Evolutionary conservation across 2,113 vertebrate species (phyloP), one percentile per base, ranked within the genome.

Genomic region (Daphoenositta chrysoptera): DNA sequence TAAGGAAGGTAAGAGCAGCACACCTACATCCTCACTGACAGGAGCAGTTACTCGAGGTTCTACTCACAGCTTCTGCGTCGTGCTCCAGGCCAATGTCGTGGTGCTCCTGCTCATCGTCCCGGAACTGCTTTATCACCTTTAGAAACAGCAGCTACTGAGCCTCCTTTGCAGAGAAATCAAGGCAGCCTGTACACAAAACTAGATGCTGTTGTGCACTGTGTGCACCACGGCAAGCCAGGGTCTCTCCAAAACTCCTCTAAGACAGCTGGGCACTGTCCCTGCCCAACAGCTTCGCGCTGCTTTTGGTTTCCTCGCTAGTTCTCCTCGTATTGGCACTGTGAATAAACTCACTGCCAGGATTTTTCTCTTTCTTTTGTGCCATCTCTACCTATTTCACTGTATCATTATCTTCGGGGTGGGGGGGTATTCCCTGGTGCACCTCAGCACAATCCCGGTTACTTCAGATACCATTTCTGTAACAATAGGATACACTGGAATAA

Each of bases 51-150:
- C 4, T 33, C n/a, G 44, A 15, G 2, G 7, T 2, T 8, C 10
- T 17, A 79, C 98, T 98, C 94, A 99, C 99, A 65, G 96, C 90
- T 95, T 99, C 98, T 10, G 99, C 99, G 7, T 99, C 98, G 0
- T 99, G 98, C 33, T 98, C 98, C 14, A 99, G 86, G 56, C 99
- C 99, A 9, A 97, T 98, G 91, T 99, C 99, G 12, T 99, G 99
- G 97, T 99, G 99, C 47, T 99, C 99, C 92, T 98, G 96, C 61
- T 99, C 99, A 3, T 99, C 99, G 44, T 99, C 99, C 69, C 99
- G 98, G 92, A 99, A 99, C 28, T 99, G 98, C 76, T 98, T 99
- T 94, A 99, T 99, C 18, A 99, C 42, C 99, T 99, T 63, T 28
- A 57, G 80, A 54, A 90, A 53, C 0, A 87, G 63, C 22, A 50